Evolutionary conservation across 1,140 invertebrate species (phyloP).

Genomic region (Drosophila pseudoananassae): DNA sequence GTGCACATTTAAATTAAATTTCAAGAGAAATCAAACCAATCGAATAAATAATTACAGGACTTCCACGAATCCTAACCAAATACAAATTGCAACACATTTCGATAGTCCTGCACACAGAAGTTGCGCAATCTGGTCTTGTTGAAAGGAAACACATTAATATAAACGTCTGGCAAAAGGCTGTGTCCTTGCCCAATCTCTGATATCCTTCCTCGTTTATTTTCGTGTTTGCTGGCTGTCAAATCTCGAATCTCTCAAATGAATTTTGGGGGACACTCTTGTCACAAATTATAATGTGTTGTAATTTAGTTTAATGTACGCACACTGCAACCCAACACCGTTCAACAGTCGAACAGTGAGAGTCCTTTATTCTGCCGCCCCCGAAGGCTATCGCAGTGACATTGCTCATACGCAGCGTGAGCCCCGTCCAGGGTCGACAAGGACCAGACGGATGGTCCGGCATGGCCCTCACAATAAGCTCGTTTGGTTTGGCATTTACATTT

Average conservation of each 20-base stretch:
- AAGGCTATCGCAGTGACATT: constrained; percentile 37
- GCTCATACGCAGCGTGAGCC: constrained; percentile 45
- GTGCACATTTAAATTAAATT: background rate
- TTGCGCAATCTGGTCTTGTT: constrained; percentile 2
- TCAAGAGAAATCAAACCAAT: background rate
- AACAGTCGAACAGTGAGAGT: constrained; percentile 13
- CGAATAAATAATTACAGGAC: background rate
- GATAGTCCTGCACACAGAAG: constrained; percentile 15
- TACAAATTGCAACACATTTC: constrained; percentile 5
- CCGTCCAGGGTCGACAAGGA: constrained; percentile 5
- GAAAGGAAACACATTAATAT: constrained; percentile 19
- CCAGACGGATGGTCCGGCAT: background rate
- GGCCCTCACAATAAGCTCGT: constrained; percentile 6
- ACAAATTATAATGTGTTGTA: constrained; percentile 64
- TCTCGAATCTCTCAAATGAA: constrained; percentile 41
- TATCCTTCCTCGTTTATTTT: constrained; percentile 18
- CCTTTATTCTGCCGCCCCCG: constrained; percentile 12
- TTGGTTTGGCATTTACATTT: constrained; percentile 29
- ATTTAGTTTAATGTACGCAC: constrained; percentile 61
- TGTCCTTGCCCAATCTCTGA: constrained; percentile 23
- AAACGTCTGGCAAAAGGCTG: constrained; percentile 21
- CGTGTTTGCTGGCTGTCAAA: constrained; percentile 29
- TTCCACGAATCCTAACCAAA: constrained; percentile 9
- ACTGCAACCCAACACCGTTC: constrained; percentile 18
- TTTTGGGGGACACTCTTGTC: constrained; percentile 44